Base-by-base conservation (phyloP, 1,140 invertebrate species). In the Drosophila guanche region DNA sequence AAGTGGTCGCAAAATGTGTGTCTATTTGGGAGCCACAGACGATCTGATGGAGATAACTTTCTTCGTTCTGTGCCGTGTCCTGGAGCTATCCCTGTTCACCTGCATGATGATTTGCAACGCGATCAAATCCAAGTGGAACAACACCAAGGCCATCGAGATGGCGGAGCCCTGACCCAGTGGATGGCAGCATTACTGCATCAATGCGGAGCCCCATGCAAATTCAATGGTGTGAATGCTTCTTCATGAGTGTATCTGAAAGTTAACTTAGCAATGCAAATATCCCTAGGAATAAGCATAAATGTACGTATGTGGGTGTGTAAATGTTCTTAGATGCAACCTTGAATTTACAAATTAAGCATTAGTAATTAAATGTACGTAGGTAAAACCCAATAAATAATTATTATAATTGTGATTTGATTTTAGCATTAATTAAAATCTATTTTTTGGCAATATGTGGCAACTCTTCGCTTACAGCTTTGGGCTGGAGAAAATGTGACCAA, bases 11-110 rank as follows among this genome's bases (percentile, higher is more conserved):
- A 41, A 47, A 43, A 74, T 89, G 80, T 89, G 85, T 66, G 60
- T 89, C 41, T 89, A 89, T 60, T 79, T 89, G 77, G 85, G 85
- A 37, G 85, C 85, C 22, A 71, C 65, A 37, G 85, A 84, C 46
- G 63, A 89, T 65, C 66, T 89, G 48, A 66, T 89, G 52, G 85
- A 89, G 56, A 59, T 89, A 53, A 78, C 85, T n/a, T 80, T 80
- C 50, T 89, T 79, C 63, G 85, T 80, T 52, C 76, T 89, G 43
- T 89, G 85, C 68, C 85, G 85, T 16, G 66, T 89, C 51, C 45
- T 89, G 74, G 85, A 89, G 78, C 46, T 85, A 5, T 89, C 85
- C 1, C 37, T 89, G 23, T 46, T 89, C 63, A 71, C 80, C 54
- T 70, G 83, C 37, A 80, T 89, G 77, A 89, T 89, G 85, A 80